These are phyloP conservation scores for Drosophila lini DNA, from an alignment of 1,140 invertebrate species.

Conservation along the genomic window DNA sequence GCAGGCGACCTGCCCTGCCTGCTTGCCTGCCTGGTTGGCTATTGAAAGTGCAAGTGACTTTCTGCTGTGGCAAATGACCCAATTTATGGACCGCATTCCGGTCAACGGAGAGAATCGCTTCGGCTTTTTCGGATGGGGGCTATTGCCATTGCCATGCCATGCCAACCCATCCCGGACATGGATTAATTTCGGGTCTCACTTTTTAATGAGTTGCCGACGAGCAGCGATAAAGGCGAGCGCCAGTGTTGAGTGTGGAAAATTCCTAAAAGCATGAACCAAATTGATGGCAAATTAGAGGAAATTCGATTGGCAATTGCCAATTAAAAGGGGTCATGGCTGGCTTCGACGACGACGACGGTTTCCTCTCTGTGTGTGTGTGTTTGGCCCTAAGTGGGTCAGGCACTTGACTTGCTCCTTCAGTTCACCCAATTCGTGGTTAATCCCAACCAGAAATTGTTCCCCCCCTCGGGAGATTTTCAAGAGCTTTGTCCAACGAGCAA, in stretches of 20 bases:
- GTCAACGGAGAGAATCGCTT: conserved; percentile 55
- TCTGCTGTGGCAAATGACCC: conserved; percentile 75
- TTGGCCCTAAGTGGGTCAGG: conserved; percentile 44
- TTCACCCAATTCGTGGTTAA: conserved; percentile 17
- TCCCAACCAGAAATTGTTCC: conserved; percentile 16
- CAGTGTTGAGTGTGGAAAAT: conserved; percentile 24
- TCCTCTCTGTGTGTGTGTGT: neutral
- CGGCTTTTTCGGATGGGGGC: neutral
- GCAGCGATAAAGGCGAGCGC: conserved; percentile 2
- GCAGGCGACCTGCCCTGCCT: conserved; percentile 47
- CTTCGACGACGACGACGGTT: neutral
- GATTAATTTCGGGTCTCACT: conserved; percentile 59
- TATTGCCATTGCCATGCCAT: too few relatives aligned
- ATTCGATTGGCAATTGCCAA: conserved; percentile 56
- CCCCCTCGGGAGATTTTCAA: neutral
- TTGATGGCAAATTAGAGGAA: conserved; percentile 61
- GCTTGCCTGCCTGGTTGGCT: neutral
- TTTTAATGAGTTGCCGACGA: conserved; percentile 59
- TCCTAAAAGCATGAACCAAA: conserved; percentile 26
- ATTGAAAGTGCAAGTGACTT: conserved; percentile 80
- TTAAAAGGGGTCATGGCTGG: conserved; percentile 17
- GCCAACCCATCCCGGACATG: conserved; percentile 17
- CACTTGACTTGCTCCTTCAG: conserved; percentile 1
- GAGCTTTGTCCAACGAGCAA: conserved; percentile 29
- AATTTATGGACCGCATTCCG: conserved; percentile 76